Base-by-base conservation (phyloP, 2,113 vertebrate species). In the Callocephalon fimbriatum region DNA sequence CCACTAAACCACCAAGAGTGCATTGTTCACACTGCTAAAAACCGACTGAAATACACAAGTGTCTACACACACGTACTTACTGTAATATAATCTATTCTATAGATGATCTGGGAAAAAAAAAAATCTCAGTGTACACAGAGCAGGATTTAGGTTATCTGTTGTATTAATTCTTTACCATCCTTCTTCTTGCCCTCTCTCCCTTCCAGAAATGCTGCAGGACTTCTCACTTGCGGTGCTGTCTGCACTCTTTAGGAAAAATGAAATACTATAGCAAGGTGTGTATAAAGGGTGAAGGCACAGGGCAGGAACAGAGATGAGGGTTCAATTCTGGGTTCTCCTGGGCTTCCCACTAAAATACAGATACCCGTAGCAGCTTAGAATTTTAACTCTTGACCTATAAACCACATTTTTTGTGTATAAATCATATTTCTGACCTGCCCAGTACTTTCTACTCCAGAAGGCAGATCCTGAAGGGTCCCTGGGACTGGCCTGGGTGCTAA, bases 401-500 rank as follows among this genome's bases (percentile, higher is more conserved):
- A 83, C 4, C 35, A 18, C 1, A 0, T 21, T 80, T 85, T 8
- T 51, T 51, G 26, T 32, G 31, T 32, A 61, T 9, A 67, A 78
- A 72, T 4, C 0, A 0, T 0, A 0, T 31, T 93, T 76, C 31
- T 88, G 59, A 70, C 7, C 15, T 50, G 29, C 14, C 32, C 35
- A 15, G 26, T 17, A 11, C n/a, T 38, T 83, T 42, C 44, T 44
- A 7, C 27, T 79, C 38, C 42, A 67, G 27, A 18, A 78, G 22
- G 15, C 10, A 48, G 32, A 2, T 82, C 62, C 74, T 58, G 31
- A 67, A 66, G 58, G 4, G 4, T 82, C 66, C 23, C 73, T 38
- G 23, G 56, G 63, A 73, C 17, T 13, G 47, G 44, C 51, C 26
- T 5, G 65, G 37, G 56, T 75, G 58, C 31, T 85, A 20, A 56